A percentile compares a stretch with the other conserved stretches of the same genome.
These are phyloP conservation scores for Amphimallon solstitiale DNA, from an alignment of 2,888 invertebrate species.

Conservation along the genomic window DNA sequence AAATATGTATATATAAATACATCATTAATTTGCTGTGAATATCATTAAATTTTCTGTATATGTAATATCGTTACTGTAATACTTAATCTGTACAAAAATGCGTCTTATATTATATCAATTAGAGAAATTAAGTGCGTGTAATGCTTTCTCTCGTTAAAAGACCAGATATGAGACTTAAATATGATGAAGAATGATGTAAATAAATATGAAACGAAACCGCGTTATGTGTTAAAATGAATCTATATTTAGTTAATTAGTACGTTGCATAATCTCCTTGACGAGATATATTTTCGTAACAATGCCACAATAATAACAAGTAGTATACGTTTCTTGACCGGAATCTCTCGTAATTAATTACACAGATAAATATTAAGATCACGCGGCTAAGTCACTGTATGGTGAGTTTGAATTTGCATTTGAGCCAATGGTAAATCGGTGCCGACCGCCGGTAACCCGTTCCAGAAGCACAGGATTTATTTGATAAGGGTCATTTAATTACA, in stretches of 20 bases:
- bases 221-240: slow-evolving; percentile 16
- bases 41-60: too few species aligned
- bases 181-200: slow-evolving; percentile 21
- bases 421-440: slow-evolving; percentile 1
- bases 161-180: slow-evolving; percentile 13
- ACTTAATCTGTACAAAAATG: too few species aligned
- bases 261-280: slow-evolving; percentile 23
- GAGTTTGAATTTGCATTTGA: slow-evolving; percentile 13
- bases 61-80: too few species aligned
- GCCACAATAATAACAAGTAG: slow-evolving; percentile 26
- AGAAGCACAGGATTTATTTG: slow-evolving; percentile 13
- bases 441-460: background rate
- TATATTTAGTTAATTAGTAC: slow-evolving; percentile 31
- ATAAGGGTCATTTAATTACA: slow-evolving; percentile 27
- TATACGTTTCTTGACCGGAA: slow-evolving; percentile 16
- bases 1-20: too few species aligned
- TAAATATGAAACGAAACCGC: slow-evolving; percentile 25
- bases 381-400: too few species aligned
- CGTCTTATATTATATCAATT: too few species aligned
- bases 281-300: slow-evolving; percentile 33
- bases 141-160: background rate
- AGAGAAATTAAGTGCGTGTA: background rate
- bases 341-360: slow-evolving; percentile 28
- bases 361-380: slow-evolving; percentile 25
- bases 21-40: too few species aligned